Evolutionary conservation across 1,140 invertebrate genomes (phyloP), one percentile per base, ranked within the genome.

Genomic region (Sweltsa coloradensis): DNA sequence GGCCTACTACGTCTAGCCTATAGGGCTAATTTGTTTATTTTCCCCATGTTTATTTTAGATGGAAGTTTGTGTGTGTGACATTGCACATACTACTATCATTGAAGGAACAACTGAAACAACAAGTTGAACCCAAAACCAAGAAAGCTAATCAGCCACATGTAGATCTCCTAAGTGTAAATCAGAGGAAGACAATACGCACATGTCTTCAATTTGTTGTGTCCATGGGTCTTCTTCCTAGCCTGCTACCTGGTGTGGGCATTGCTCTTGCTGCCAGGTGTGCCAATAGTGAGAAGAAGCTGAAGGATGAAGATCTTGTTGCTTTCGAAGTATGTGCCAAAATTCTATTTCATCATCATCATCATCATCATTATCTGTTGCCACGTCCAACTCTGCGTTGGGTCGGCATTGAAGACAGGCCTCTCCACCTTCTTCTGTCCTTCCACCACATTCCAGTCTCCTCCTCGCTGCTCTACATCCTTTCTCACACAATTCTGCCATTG

Each of bases 211-310:
- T 82, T 49, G 57, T 78, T 44, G 63, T 74, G 6, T 72, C 69
- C 22, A 61, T 85, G 37, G 83, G 82, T 49, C 69, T 86, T 29
- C 62, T 73, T 40, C 72, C 74, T 31, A 74, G 74, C 57, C 57
- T 85, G n/a, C 59, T 79, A 47, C 71, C 75, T 31, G 77, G 78
- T 3, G 58, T 87, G 41, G 81, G 81, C 5, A 62, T 79, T 42
- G 67, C 69, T 19, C 51, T 71, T 37, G 53, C 60, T 41, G 65
- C 70, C 58, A 58, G 67, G 54, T 68, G 60, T 49, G 34, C 50
- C 11, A 5, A 5, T 37, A 43, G 41, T 19, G 58, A 59, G 41
- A 18, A 39, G 2, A 40, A 49, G 16, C 43, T 60, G 21, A 49
- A 41, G 16, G 45, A 56, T 49, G 57, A 63, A 55, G 46, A 55